phyloP scores from a whole-genome alignment of 2,888 invertebrate genomes.

The Leucozona laternaria region DNA sequence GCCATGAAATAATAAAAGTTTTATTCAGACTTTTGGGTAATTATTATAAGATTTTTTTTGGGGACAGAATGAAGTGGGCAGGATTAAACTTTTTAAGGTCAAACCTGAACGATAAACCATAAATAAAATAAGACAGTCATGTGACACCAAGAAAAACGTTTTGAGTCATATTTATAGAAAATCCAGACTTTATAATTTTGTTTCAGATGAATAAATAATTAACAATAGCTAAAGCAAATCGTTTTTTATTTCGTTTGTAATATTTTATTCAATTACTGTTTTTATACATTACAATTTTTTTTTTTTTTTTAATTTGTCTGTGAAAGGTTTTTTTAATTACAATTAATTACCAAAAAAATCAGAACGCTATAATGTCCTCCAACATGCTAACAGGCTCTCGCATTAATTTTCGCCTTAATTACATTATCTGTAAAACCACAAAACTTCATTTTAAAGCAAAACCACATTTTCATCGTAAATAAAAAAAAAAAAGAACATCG shows the following conservation, averaged over 20 bases:
- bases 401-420: background rate
- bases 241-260: too few relatives aligned
- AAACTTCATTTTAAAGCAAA: conserved; percentile 3
- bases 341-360: background rate
- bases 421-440: conserved; percentile 8
- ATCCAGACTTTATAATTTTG: too few relatives aligned
- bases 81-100: background rate
- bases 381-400: background rate
- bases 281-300: background rate
- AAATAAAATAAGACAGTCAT: too few relatives aligned
- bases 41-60: background rate
- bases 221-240: too few relatives aligned
- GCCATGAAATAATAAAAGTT: background rate
- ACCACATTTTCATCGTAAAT: conserved; percentile 4
- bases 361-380: background rate
- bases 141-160: too few relatives aligned
- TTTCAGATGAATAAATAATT: too few relatives aligned
- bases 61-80: background rate
- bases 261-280: too few relatives aligned
- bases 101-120: too few relatives aligned
- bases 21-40: background rate
- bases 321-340: background rate
- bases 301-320: background rate
- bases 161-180: too few relatives aligned
- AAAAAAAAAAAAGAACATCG: background rate